Evolutionary conservation across 2,797 vertebrate species (phyloP).

Genomic region (Neopelma chrysocephalum): DNA sequence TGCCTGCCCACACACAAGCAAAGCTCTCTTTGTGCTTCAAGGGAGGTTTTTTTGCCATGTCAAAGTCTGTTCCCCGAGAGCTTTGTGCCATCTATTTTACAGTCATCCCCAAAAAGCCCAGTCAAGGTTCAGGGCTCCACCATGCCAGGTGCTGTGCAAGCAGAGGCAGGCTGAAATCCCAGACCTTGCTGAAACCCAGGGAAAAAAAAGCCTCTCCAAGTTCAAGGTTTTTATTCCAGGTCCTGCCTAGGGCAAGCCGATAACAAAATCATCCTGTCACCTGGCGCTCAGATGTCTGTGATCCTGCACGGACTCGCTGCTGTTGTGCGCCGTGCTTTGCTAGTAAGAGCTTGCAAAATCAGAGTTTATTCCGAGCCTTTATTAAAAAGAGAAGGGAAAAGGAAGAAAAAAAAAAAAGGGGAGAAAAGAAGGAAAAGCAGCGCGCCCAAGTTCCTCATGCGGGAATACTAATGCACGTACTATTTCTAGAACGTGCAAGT

Average conservation of each 20-base stretch:
- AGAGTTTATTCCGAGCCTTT: slow-evolving; percentile 6
- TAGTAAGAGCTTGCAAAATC: slow-evolving; percentile 8
- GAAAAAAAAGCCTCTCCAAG: neutral
- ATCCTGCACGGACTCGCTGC: slow-evolving; percentile 4
- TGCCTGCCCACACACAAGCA: neutral
- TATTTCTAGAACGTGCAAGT: slow-evolving; percentile 38
- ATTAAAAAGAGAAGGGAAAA: neutral
- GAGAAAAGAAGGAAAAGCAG: neutral
- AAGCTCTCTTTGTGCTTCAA: neutral
- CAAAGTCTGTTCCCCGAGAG: neutral
- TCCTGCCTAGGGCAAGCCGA: slow-evolving; percentile 1
- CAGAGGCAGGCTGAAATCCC: slow-evolving; percentile 23
- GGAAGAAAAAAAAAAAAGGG: rapidly evolving
- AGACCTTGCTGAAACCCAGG: neutral
- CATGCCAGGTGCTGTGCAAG: neutral
- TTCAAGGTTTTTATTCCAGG: slow-evolving; percentile 9
- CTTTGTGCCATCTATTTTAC: neutral
- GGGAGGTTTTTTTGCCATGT: neutral
- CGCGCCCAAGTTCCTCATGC: neutral
- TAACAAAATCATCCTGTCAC: slow-evolving; percentile 27
- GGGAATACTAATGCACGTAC: neutral
- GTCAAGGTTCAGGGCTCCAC: neutral
- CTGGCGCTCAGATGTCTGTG: neutral
- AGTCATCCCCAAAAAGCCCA: neutral
- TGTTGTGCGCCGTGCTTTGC: neutral